A percentile compares a stretch with the other conserved stretches of the same genome.
phyloP scores from a whole-genome alignment of 37 sponge, comb jelly and placozoan genomes.

The Beroe forskalii region DNA sequence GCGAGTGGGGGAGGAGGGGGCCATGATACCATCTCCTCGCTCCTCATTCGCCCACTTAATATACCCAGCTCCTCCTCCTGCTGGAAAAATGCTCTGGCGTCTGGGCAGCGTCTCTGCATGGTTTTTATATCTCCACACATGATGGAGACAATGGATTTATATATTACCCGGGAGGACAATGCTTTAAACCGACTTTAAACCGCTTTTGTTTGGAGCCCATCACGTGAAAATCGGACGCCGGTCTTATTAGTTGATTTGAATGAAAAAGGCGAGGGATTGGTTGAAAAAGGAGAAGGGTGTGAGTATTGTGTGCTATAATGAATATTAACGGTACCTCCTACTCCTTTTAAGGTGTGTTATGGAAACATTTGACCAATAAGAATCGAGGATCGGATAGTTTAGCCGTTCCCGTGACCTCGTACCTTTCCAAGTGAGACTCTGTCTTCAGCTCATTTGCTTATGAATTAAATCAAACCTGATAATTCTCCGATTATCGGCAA shows the following conservation, averaged over 20 bases:
- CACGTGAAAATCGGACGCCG: not conserved
- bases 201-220: not conserved
- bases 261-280: not conserved
- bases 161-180: too few species aligned
- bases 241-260: not conserved
- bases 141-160: too few species aligned
- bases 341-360: not conserved
- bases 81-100: too few species aligned
- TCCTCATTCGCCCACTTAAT: too few species aligned
- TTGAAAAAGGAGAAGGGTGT: not conserved
- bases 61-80: too few species aligned
- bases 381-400: not conserved
- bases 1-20: too few species aligned
- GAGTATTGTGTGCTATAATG: not conserved
- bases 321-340: slow-evolving; percentile 41
- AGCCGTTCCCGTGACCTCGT: not conserved
- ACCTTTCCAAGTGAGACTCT: too few species aligned
- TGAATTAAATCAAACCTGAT: slow-evolving; percentile 54
- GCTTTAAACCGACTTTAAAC: not conserved
- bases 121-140: too few species aligned
- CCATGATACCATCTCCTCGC: too few species aligned
- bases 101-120: too few species aligned
- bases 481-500: slow-evolving; percentile 50
- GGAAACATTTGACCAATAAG: not conserved
- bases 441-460: slow-evolving; percentile 45